Conservation (phyloP, 1,140 invertebrate species). For the honey bee (Apis mellifera) region Amel_HAv3.1 CM009940.2:9427501-9428000, state of each 20-base stretch:
- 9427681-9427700: neutral
- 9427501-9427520: constrained; percentile 20
- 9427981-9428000: neutral
- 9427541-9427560: neutral
- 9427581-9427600: no score
- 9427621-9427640: neutral
- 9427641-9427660: neutral
- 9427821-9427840: constrained; percentile 46
- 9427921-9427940: neutral
- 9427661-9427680: neutral
- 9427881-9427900: constrained; percentile 1
- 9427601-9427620: neutral
- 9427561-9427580: neutral
- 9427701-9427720: no score
- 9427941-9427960: neutral
- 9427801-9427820: constrained; percentile 74
- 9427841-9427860: constrained; percentile 30
- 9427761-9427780: constrained; percentile 43
- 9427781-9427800: constrained; percentile 78
- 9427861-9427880: constrained; percentile 50
- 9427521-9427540: neutral
- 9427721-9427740: neutral
- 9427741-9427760: neutral
- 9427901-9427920: constrained; percentile 2
- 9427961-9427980: no score